Conservation (phyloP, 1,140 invertebrate genomes). For the Pogonomyrmex californicus region DNA sequence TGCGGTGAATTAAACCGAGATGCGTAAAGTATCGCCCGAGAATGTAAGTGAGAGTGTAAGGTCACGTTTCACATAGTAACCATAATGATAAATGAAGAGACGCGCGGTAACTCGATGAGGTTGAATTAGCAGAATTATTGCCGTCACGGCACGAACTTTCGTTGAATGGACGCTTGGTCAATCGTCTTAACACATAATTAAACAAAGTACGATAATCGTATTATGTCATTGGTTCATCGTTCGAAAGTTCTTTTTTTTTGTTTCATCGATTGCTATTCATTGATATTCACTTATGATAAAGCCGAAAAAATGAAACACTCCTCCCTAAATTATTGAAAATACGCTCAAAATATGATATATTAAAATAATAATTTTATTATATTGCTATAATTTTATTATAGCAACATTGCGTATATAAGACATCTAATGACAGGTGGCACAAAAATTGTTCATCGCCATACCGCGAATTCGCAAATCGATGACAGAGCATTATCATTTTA, state of each 20-base stretch:
- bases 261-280: too few species aligned
- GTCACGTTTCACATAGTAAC: background rate
- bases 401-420: background rate
- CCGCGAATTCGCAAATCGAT: slow-evolving; percentile 36
- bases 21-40: background rate
- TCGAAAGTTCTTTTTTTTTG: background rate
- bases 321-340: too few species aligned
- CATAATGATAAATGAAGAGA: slow-evolving; percentile 34
- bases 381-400: background rate
- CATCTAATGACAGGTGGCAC: background rate
- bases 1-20: slow-evolving; percentile 11
- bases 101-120: slow-evolving; percentile 6
- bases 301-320: background rate
- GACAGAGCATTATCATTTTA: background rate
- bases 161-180: slow-evolving; percentile 14
- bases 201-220: background rate
- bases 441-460: background rate
- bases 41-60: background rate
- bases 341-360: too few species aligned
- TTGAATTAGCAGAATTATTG: slow-evolving; percentile 57
- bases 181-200: background rate
- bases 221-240: background rate
- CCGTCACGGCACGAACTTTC: background rate
- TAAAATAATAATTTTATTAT: too few species aligned
- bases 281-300: background rate